Base-by-base conservation (phyloP, 2,888 invertebrate genomes). In the Automeris io region DNA sequence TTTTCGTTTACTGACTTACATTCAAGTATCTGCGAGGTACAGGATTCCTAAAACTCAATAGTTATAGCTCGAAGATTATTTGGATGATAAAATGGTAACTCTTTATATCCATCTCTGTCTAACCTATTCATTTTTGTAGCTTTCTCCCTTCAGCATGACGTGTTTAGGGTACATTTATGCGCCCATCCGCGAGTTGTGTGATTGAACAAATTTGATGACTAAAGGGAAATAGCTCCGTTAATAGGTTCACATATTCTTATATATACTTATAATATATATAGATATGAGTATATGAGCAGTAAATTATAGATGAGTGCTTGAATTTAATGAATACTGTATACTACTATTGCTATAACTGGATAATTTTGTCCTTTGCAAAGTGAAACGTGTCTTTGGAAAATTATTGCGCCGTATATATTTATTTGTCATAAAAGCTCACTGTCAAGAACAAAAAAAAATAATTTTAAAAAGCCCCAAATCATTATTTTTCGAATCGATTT, bases 171-270 rank as follows among this genome's bases (percentile, higher is more conserved):
- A 50, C 62, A 58, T 75, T 58, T 54, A 48, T 51, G 57, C 46
- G 45, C 41, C 51, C 51, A 47, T 40, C 44, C 43, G 43, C 40
- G 42, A 46, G 50, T 51, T 54, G 51, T 46, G 61, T 57, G 65
- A 73, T 72, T 68, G 61, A 61, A 72, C 65, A 60, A 64, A 64
- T 65, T 63, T 59, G 58, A 64, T 54, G 53, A 50, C 47, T 60
- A 59, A 48, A 51, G 54, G 43, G 35, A 46, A 51, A 22, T 36
- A 36, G 36, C 18, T 21, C 18, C 25, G 19, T 13, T 36, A 26
- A 35, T 22, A 18, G 25, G n/a, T 36, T 12, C 12, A 16, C 8
- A 5, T n/a, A 34, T 34, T 23, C 33, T 34, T 22, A 33, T 25
- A 34, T 26, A n/a, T n/a, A n/a, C n/a, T n/a, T n/a, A n/a, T n/a